Evolutionary conservation across 2,113 vertebrate species (phyloP).

Genomic region (Eclectus roratus): DNA sequence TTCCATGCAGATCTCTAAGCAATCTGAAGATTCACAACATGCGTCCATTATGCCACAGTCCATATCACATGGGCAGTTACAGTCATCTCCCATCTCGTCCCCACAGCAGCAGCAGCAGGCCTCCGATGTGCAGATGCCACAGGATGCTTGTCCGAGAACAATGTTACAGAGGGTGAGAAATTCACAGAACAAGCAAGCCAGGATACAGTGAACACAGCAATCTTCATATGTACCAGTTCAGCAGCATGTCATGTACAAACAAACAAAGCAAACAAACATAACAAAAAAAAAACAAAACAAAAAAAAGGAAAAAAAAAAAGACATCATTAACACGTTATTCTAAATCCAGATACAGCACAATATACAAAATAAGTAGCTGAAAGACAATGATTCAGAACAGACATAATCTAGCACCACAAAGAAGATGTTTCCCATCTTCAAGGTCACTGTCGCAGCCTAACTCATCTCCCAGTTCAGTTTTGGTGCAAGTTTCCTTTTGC

Average conservation of each 20-base stretch:
- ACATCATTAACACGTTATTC: neutral
- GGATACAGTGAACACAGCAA: constrained; percentile 96
- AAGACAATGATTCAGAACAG: neutral
- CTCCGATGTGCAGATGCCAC: constrained; percentile 88
- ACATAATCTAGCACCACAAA: neutral
- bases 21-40: constrained; percentile 97
- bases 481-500: neutral
- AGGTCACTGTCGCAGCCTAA: neutral
- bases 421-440: neutral
- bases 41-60: constrained; percentile 98
- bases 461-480: neutral
- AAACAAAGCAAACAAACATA: neutral
- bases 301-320: neutral
- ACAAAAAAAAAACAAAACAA: neutral
- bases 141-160: constrained; percentile 90
- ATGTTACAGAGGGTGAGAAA: constrained; percentile 96
- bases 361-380: neutral
- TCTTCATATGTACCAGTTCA: constrained; percentile 71
- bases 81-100: constrained; percentile 88
- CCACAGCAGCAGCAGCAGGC: constrained; percentile 91
- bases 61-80: constrained; percentile 85
- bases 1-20: constrained; percentile 99
- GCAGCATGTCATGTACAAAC: neutral
- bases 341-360: neutral
- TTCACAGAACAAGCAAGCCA: constrained; percentile 99